Evolutionary conservation across 1,140 invertebrate species (phyloP), one percentile per base, ranked within the genome.

Genomic region (Phocides pigmalion): DNA sequence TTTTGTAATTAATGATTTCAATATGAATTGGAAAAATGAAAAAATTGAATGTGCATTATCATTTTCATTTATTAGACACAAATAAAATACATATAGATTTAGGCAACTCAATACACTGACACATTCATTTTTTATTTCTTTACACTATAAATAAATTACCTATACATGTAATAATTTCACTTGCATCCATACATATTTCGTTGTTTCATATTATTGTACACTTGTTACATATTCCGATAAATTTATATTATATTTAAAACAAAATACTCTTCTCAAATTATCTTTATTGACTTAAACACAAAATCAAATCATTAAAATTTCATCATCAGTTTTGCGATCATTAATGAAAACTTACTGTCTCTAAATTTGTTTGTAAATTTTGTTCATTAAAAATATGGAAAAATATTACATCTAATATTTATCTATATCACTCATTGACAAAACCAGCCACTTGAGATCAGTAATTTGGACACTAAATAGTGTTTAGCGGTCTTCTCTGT

Each of bases 1-100:
- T 71, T 88, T 86, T 88, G 84, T 87, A 87, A 83, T 83, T 76
- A 84, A 79, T 88, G 81, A 86, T 83, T 88, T 85, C 78, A 81
- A 82, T 82, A 88, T 86, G 79, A 86, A 84, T 88, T 79, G 82
- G 72, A 82, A 79, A 81, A 82, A 79, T 72, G 41, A 76, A 70
- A 71, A 69, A 62, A 47, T 73, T 50, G 5, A 16, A 51, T 49
- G 70, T 42, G 72, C 75, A 78, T 83, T 72, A 51, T 51, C 28
- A 82, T 85, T 86, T 80, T 51, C 42, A 74, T 85, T 83, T 84
- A 84, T 84, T 81, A 69, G 65, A 73, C 63, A 74, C 63, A 44
- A 78, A 70, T 44, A 66, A 46, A 64, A 71, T 35, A 39, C 22
- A 53, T 9, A 74, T 65, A 9, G n/a, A 63, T 22, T 46, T 35